Percentiles rank a stretch among this genome's conserved stretches.
These are phyloP conservation scores for Paralinhomoeus sp. DNA, from an alignment of 2,888 invertebrate species.

Conservation along the genomic window DNA sequence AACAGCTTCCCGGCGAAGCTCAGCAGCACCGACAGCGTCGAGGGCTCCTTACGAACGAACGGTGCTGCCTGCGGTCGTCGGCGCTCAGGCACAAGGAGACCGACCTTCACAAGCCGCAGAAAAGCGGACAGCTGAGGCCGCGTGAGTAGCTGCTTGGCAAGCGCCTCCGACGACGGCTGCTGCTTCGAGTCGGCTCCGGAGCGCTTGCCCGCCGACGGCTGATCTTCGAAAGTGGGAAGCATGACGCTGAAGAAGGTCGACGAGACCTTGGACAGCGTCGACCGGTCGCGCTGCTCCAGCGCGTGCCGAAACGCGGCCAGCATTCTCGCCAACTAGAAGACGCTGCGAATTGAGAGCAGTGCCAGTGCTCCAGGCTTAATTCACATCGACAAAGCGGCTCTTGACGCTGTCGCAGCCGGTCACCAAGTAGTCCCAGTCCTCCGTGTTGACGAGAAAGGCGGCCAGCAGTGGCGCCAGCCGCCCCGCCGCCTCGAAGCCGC, in stretches of 20 bases:
- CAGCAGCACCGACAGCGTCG: neutral
- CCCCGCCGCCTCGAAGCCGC: too few relatives aligned
- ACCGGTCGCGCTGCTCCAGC: neutral
- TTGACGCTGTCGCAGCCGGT: neutral
- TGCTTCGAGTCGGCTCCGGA: neutral
- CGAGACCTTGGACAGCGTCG: neutral
- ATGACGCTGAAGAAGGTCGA: conserved; percentile 2
- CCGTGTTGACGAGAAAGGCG: conserved; percentile 3
- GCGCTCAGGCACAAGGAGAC: too few relatives aligned
- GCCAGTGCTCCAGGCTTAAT: neutral
- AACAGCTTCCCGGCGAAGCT: conserved; percentile 1
- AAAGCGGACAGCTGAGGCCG: neutral
- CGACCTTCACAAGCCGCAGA: neutral
- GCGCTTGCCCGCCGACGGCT: neutral
- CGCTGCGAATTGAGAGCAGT: neutral
- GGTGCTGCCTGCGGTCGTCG: too few relatives aligned
- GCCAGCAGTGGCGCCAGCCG: neutral
- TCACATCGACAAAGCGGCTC: neutral
- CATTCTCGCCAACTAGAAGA: conserved; percentile 1
- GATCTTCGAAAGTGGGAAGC: conserved; percentile 1
- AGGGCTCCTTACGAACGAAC: too few relatives aligned
- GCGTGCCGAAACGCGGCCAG: conserved; percentile 2
- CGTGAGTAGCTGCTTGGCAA: neutral
- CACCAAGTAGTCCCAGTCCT: conserved; percentile 4
- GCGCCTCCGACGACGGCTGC: neutral